A percentile compares a stretch with the other conserved stretches of the same genome.
phyloP scores from a whole-genome alignment of 1,140 invertebrate genomes.

The Antheraea pernyi region DNA sequence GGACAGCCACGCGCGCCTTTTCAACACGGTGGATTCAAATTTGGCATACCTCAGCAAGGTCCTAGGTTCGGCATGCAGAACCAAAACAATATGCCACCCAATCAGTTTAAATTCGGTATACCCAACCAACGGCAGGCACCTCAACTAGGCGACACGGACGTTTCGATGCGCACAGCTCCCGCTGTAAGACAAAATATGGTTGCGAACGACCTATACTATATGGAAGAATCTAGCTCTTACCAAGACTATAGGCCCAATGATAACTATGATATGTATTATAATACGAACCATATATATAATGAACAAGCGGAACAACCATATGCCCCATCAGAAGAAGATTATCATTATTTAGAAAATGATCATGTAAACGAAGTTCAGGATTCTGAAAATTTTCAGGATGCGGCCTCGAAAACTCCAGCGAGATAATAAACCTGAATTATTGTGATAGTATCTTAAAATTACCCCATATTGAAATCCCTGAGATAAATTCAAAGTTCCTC shows the following conservation, averaged over 20 bases:
- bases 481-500: conserved; percentile 15
- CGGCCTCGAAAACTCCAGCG: not conserved
- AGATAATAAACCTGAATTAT: conserved; percentile 17
- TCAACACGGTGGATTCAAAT: not conserved
- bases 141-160: not conserved
- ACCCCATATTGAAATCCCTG: conserved; percentile 15
- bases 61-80: not conserved
- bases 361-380: not conserved
- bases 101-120: conserved; percentile 9
- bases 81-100: not conserved
- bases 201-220: not conserved
- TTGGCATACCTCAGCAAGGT: conserved; percentile 5
- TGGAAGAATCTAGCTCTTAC: not conserved
- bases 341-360: not conserved
- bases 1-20: not conserved
- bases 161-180: conserved; percentile 4
- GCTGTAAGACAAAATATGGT: not conserved
- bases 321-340: not conserved
- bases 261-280: not conserved
- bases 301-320: not conserved
- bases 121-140: not conserved
- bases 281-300: not conserved
- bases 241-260: not conserved
- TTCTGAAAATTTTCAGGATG: conserved; percentile 4
- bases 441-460: conserved; percentile 10